phyloP scores from a whole-genome alignment of 2,797 vertebrate species.

The Coranthus polyacanthus region DNA sequence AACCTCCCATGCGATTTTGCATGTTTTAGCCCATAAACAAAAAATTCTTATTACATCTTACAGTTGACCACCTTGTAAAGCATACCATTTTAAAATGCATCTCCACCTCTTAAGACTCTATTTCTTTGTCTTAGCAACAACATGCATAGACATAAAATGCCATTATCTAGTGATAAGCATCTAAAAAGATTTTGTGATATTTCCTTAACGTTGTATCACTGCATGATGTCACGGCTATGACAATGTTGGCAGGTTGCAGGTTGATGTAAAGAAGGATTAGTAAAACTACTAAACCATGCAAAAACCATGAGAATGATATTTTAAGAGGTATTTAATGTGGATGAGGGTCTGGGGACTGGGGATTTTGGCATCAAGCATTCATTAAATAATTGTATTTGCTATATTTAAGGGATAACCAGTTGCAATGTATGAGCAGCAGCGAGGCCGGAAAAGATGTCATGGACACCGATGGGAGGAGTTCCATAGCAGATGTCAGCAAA shows the following conservation, averaged over 20 bases:
- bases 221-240: neutral
- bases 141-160: too few relatives aligned
- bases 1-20: conserved; percentile 28
- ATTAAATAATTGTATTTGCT: neutral
- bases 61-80: too few relatives aligned
- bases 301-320: conserved; percentile 3
- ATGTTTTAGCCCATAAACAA: conserved; percentile 15
- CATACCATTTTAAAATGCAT: too few relatives aligned
- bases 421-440: conserved; percentile 7
- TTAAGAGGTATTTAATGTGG: conserved; percentile 10
- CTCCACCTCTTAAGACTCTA: too few relatives aligned
- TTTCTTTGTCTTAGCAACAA: too few relatives aligned
- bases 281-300: conserved; percentile 36
- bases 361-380: neutral
- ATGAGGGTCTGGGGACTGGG: conserved; percentile 1
- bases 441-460: conserved; percentile 30
- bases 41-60: too few relatives aligned
- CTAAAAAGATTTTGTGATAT: too few relatives aligned
- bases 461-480: conserved; percentile 25
- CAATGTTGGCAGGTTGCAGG: neutral
- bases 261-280: neutral
- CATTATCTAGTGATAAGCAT: too few relatives aligned
- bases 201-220: too few relatives aligned
- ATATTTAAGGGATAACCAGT: neutral
- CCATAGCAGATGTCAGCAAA: conserved; percentile 36